Evolutionary conservation across 2,888 invertebrate species (phyloP), one percentile per base, ranked within the genome.

Genomic region (Pocota personata): DNA sequence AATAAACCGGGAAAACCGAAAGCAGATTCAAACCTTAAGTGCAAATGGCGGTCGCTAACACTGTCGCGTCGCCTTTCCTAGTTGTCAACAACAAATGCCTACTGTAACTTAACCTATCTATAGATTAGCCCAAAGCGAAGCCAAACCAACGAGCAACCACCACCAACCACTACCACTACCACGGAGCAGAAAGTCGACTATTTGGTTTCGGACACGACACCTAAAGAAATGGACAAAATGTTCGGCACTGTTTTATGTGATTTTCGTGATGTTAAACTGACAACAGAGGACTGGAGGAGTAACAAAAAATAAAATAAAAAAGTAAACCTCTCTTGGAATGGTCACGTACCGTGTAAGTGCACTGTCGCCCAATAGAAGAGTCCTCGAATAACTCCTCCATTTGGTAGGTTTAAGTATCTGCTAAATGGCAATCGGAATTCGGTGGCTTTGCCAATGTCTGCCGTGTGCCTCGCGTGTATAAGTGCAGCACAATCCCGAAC

Each of bases 21-120:
- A 19, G 7, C 16, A 79, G 75, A 84, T 79, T 67, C 69, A 57
- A 67, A 40, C 2, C 19, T 66, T 75, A 76, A 82, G 76, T 86
- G 82, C 76, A 76, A 86, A 80, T 82, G 86, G 86, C 86, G 86
- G 60, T 82, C 72, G 76, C 64, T 10, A 50, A 48, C 58, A 60
- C 50, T 69, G 78, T 60, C 76, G 76, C 76, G 55, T 86, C 72
- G 55, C 76, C 86, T 82, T 52, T 72, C 60, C 40, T 76, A 77
- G 82, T 86, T 86, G 86, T 86, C 86, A 86, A 86, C 86, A 86
- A 86, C 82, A 72, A 86, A 86, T 86, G 86, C 86, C 86, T 86
- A 82, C 82, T 86, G 86, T 82, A 82, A 86, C 86, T 86, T 82
- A 86, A 82, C 86, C 82, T 86, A 86, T 86, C 86, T 86, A 72